These are phyloP conservation scores for Drosophila saltans DNA, from an alignment of 1,140 invertebrate species.

Conservation along the genomic window DNA sequence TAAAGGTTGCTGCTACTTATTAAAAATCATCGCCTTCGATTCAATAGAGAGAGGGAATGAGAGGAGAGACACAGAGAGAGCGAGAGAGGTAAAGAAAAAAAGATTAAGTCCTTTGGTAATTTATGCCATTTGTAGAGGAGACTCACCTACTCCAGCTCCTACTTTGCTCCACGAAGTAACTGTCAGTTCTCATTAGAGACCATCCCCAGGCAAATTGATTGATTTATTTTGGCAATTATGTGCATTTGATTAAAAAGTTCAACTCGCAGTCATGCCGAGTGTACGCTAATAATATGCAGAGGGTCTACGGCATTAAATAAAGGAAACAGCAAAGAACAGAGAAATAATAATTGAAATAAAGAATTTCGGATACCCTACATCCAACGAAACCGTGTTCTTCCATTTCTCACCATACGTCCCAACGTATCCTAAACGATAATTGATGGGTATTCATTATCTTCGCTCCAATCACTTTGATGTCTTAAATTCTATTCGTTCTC, in stretches of 20 bases:
- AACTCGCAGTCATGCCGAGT: slow-evolving; percentile 69
- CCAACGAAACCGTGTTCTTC: no score
- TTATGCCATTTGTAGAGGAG: slow-evolving; percentile 37
- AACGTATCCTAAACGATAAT: no score
- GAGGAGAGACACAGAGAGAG: neutral
- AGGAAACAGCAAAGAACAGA: slow-evolving; percentile 35
- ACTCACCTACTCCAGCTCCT: slow-evolving; percentile 17
- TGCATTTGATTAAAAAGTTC: slow-evolving; percentile 78
- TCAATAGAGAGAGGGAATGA: no score
- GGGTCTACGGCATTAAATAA: slow-evolving; percentile 11
- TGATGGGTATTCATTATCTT: no score
- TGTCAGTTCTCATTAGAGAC: slow-evolving; percentile 72
- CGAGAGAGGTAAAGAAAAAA: neutral
- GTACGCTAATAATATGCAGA: slow-evolving; percentile 73
- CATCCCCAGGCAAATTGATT: slow-evolving; percentile 73
- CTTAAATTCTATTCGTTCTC: neutral
- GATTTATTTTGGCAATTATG: slow-evolving; percentile 82
- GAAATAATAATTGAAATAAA: slow-evolving; percentile 20
- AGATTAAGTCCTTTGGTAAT: slow-evolving; percentile 42
- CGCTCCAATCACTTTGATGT: no score
- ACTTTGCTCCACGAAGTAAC: slow-evolving; percentile 22
- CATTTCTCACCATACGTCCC: no score
- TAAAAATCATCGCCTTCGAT: slow-evolving; percentile 32
- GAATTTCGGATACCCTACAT: neutral
- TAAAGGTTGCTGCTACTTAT: slow-evolving; percentile 40